Percentiles rank a stretch among this genome's conserved stretches.
Evolutionary conservation across 2,113 vertebrate species (phyloP).

Genomic region (Phoxinus phoxinus): DNA sequence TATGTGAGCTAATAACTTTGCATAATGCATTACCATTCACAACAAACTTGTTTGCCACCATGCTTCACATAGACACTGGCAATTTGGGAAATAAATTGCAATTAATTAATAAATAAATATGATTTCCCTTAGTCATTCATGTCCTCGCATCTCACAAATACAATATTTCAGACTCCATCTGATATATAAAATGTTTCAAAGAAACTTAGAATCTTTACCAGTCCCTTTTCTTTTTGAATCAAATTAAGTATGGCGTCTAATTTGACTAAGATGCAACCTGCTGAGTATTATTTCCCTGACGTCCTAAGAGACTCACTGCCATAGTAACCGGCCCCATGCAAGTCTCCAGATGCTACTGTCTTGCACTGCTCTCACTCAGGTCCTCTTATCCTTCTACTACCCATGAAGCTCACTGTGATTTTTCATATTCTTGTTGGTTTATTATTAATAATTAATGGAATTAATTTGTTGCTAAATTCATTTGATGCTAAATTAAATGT

Average conservation of each 20-base stretch:
- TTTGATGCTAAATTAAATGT: too few relatives aligned
- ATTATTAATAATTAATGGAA: too few relatives aligned
- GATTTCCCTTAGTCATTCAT: not conserved
- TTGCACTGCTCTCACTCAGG: constrained; percentile 11
- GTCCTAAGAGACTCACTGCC: constrained; percentile 20
- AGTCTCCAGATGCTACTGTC: constrained; percentile 15
- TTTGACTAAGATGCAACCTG: not conserved
- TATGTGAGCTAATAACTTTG: too few relatives aligned
- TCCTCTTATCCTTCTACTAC: not conserved
- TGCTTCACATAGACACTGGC: not conserved
- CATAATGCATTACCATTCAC: not conserved
- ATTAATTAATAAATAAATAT: not conserved
- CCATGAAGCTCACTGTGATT: not conserved
- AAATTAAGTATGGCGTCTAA: not conserved
- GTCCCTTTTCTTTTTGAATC: not conserved
- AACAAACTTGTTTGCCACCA: not conserved
- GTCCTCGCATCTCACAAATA: not conserved
- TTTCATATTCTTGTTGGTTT: not conserved
- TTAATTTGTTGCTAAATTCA: too few relatives aligned
- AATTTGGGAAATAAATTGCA: not conserved
- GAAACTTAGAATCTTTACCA: not conserved
- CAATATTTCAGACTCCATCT: not conserved
- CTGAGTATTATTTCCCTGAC: not conserved
- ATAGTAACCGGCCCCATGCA: constrained; percentile 29
- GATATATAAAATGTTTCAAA: not conserved